Conservation (phyloP, 2,113 vertebrate genomes). For the Rousettus leschenaultii region DNA sequence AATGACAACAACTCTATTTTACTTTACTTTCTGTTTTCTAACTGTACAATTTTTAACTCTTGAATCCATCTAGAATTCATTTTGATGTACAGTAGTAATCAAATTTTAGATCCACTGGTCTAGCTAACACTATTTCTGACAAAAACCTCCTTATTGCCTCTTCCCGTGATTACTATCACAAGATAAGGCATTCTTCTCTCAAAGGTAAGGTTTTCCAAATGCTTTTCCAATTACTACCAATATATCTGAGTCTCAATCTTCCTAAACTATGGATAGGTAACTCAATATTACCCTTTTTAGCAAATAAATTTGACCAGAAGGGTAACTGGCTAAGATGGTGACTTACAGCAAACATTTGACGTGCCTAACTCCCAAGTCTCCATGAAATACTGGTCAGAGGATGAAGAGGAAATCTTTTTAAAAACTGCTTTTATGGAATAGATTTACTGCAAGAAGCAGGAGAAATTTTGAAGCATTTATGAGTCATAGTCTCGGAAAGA, state of each 20-base stretch:
- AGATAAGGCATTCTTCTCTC: slow-evolving; percentile 2
- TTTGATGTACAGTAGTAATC: slow-evolving; percentile 22
- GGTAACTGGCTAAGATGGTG: not conserved
- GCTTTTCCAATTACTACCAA: slow-evolving; percentile 8
- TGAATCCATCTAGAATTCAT: slow-evolving; percentile 57
- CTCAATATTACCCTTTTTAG: slow-evolving; percentile 1
- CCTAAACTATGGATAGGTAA: not conserved
- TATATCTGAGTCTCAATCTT: not conserved
- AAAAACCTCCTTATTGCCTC: slow-evolving; percentile 17
- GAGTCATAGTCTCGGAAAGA: not conserved
- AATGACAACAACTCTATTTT: not conserved
- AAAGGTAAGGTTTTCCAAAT: not conserved
- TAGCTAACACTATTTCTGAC: slow-evolving; percentile 33
- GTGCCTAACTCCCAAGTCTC: not conserved
- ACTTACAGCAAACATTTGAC: not conserved
- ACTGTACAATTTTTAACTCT: slow-evolving; percentile 39
- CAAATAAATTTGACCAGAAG: not conserved
- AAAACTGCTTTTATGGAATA: not conserved
- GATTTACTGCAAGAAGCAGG: not conserved
- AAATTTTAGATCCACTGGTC: slow-evolving; percentile 24
- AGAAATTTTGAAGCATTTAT: slow-evolving; percentile 15
- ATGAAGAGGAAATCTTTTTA: not conserved
- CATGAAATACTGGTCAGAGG: not conserved
- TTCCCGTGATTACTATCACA: not conserved
- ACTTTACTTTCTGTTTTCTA: slow-evolving; percentile 21